phyloP scores from a whole-genome alignment of 2,797 vertebrate genomes.

The Melanotaenia nigrans region DNA sequence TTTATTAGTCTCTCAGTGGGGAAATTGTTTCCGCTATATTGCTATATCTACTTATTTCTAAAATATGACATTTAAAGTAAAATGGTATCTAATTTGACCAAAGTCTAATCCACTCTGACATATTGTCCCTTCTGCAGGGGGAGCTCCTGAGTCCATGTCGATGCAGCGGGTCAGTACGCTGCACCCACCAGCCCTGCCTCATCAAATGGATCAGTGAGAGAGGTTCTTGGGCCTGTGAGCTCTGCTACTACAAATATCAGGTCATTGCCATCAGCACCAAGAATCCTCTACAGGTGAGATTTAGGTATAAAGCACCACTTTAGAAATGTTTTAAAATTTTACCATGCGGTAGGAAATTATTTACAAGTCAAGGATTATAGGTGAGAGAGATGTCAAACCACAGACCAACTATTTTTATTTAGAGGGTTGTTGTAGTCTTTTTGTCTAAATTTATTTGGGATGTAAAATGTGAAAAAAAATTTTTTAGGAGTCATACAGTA shows the following conservation, averaged over 20 bases:
- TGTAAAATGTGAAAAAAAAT: not conserved
- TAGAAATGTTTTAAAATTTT: not conserved
- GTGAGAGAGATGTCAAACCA: not conserved
- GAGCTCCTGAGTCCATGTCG: constrained; percentile 98
- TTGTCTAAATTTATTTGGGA: constrained; percentile 13
- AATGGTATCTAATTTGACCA: not conserved
- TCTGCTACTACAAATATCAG: constrained; percentile 99
- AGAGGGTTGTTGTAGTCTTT: constrained; percentile 25
- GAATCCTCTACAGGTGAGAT: constrained; percentile 96
- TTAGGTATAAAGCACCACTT: not conserved
- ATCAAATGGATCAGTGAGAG: constrained; percentile 98
- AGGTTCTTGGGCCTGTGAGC: constrained; percentile 98
- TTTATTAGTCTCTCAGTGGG: too few relatives aligned
- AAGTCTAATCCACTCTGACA: constrained; percentile 1
- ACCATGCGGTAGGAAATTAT: constrained; percentile 9
- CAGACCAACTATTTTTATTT: constrained; percentile 14
- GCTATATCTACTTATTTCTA: not conserved
- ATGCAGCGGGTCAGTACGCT: constrained; percentile 95
- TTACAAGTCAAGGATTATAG: not conserved
- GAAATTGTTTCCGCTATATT: too few relatives aligned
- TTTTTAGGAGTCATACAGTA: constrained; percentile 18
- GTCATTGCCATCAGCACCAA: constrained; percentile 99
- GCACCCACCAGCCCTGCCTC: constrained; percentile 95
- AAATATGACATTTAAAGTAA: not conserved
- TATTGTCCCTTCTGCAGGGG: constrained; percentile 82